Evolutionary conservation across 2,113 vertebrate species (phyloP).

Genomic region (Genyomyrus donnyi): DNA sequence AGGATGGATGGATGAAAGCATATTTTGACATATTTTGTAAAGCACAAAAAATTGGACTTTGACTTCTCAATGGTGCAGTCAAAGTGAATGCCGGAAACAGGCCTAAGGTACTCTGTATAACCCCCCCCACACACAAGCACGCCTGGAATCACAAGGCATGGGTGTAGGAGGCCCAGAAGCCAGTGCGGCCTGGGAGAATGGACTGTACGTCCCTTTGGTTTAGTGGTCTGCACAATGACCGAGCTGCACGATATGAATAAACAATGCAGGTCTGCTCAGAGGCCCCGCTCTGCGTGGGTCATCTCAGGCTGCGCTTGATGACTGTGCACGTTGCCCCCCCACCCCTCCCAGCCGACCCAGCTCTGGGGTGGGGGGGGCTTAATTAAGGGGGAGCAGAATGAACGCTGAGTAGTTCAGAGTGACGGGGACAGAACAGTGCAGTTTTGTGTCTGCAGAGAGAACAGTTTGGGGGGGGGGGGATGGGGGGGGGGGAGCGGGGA

Average conservation of each 20-base stretch:
- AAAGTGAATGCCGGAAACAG: neutral
- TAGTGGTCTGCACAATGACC: neutral
- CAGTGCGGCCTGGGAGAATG: neutral
- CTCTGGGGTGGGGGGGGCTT: neutral
- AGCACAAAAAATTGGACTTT: neutral
- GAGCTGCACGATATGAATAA: neutral
- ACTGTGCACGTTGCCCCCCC: neutral
- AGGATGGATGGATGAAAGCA: neutral
- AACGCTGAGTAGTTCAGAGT: neutral
- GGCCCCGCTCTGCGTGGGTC: neutral
- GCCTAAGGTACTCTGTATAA: neutral
- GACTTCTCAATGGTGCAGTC: neutral
- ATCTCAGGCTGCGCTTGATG: neutral
- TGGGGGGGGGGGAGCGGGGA: too few relatives aligned
- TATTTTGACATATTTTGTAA: neutral
- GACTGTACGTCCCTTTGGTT: neutral
- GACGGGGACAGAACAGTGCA: conserved; percentile 27
- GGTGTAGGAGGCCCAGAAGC: neutral
- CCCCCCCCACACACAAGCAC: neutral
- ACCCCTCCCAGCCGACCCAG: neutral
- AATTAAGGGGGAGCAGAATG: neutral
- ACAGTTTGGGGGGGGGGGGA: conserved; percentile 29
- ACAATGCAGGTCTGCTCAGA: neutral
- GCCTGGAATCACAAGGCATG: neutral
- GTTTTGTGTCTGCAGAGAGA: conserved; percentile 30